These are phyloP conservation scores for Alectoris magna DNA, from an alignment of 2,797 vertebrate species.

Conservation along the genomic window DNA sequence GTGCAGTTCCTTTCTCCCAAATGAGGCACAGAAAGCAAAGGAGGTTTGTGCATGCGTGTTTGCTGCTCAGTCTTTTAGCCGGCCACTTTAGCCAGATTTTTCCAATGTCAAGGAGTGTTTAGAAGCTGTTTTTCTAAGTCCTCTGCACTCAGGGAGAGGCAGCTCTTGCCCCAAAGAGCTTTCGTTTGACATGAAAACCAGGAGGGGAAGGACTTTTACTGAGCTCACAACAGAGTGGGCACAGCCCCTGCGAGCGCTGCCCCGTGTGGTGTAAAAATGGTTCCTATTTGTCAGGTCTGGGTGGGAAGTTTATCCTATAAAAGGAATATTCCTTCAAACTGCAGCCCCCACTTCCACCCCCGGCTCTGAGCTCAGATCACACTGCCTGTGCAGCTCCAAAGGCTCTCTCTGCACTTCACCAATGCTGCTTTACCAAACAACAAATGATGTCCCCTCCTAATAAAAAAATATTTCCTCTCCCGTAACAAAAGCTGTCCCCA, in stretches of 20 bases:
- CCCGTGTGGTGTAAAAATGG: background rate
- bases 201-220: background rate
- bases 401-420: background rate
- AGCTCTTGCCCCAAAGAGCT: background rate
- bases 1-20: background rate
- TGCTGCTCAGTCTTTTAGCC: background rate
- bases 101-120: background rate
- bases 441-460: background rate
- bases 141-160: background rate
- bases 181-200: background rate
- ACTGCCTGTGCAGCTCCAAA: background rate
- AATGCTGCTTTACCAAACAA: background rate
- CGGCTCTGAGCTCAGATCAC: background rate
- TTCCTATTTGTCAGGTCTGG: background rate
- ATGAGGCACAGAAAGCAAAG: background rate
- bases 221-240: background rate
- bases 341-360: background rate
- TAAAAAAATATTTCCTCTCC: background rate
- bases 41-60: fast-evolving
- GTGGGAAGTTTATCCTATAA: background rate
- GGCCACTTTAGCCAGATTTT: background rate
- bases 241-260: background rate
- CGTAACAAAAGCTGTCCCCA: background rate
- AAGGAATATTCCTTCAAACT: background rate
- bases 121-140: background rate